Evolutionary conservation across 2,113 vertebrate genomes (phyloP), one percentile per base, ranked within the genome.

Genomic region (Illadopsis cleaveri): DNA sequence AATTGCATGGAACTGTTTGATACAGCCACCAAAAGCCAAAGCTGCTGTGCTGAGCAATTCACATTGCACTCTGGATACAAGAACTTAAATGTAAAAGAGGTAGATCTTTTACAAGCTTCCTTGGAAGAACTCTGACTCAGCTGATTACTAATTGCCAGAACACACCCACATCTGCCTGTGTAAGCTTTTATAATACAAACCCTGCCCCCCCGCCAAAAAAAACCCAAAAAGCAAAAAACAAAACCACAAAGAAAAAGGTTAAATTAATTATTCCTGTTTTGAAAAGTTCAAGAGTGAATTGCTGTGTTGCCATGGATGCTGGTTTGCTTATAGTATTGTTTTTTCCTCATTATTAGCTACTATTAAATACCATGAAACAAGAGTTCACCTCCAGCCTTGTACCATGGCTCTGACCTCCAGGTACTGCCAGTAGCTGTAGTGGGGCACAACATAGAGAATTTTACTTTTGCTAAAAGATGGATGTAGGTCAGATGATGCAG

Each of bases 81-180:
- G 58, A 92, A 79, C 14, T 73, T 72, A 37, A 72, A 80, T 53
- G 15, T 31, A 24, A 27, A 75, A 94, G 61, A 60, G 65, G 31
- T 73, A 57, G 76, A 53, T 82, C 72, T 69, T 94, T 87, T 81
- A 58, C 70, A 70, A 76, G 42, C 42, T 93, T 45, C 57, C 76
- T 82, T 75, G 62, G 62, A 75, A 70, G 85, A 68, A 53, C 54
- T 93, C 85, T 96, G 83, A 95, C 70, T 91, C 86, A 90, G 90
- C 91, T 88, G 95, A 86, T 93, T 80, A 82, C 38, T 93, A 93
- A 94, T 75, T 88, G 75, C 69, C 45, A 79, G 73, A 92, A 88
- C 87, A 94, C 75, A 71, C 69, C 89, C 73, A 78, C 65, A 68
- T 93, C 69, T 88, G 83, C 70, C 62, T 73, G 50, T n/a, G n/a